Percentiles rank a stretch among this genome's conserved stretches.
Evolutionary conservation across 2,797 vertebrate genomes (phyloP).

Genomic region (Chaunax sp.): DNA sequence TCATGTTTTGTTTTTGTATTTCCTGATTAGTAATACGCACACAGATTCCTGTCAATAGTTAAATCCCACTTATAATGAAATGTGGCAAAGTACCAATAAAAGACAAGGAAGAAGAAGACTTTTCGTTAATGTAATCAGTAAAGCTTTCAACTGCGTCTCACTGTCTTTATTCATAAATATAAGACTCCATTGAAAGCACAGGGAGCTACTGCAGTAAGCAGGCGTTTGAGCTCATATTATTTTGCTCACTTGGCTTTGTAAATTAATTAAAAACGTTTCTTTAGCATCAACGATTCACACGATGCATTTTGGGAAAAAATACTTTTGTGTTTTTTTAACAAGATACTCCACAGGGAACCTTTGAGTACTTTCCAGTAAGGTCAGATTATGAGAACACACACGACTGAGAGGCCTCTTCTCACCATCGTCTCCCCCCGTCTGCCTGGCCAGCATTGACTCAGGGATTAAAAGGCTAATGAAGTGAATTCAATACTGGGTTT

Average conservation of each 20-base stretch:
- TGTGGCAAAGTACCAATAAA: too few species aligned
- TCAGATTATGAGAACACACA: conserved; percentile 11
- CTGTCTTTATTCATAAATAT: not conserved
- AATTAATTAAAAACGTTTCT: not conserved
- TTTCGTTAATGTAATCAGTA: too few species aligned
- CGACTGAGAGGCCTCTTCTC: too few species aligned
- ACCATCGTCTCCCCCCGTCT: conserved; percentile 7
- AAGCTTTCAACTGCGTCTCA: too few species aligned
- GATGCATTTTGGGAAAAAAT: not conserved
- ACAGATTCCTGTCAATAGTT: too few species aligned
- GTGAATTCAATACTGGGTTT: conserved; percentile 51
- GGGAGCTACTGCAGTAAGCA: not conserved
- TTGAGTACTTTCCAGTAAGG: conserved; percentile 10
- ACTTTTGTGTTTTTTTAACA: not conserved
- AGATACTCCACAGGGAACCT: not conserved
- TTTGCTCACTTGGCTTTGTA: too few species aligned
- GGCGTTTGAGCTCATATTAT: not conserved
- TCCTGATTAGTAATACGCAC: not conserved
- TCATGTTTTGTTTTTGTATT: not conserved
- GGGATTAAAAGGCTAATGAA: conserved; percentile 63
- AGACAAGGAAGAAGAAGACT: too few species aligned
- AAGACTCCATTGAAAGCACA: not conserved
- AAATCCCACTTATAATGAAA: too few species aligned
- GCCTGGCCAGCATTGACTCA: conserved; percentile 31
- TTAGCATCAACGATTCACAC: not conserved